Conservation (phyloP, 2,113 vertebrate genomes). For the Takifugu bimaculatus region DNA sequence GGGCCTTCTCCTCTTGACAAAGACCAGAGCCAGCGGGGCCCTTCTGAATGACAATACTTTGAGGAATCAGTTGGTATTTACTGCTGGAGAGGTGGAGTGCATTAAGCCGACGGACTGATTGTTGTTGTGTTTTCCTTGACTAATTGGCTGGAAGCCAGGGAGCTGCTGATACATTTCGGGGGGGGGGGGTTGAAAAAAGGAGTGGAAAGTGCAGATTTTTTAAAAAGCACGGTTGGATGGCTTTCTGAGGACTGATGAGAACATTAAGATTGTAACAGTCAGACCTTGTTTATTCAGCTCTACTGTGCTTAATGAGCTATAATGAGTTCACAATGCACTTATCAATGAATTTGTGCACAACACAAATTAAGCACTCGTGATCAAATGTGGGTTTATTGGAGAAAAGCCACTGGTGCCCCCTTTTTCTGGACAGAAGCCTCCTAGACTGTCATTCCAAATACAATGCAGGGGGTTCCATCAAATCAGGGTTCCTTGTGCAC, state of each 20-base stretch:
- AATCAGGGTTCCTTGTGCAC: conserved; percentile 59
- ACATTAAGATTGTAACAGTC: conserved; percentile 51
- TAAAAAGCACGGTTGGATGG: conserved; percentile 49
- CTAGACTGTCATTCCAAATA: conserved; percentile 33
- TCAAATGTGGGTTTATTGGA: conserved; percentile 43
- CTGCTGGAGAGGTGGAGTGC: conserved; percentile 60
- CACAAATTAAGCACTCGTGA: conserved; percentile 31
- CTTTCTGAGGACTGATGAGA: conserved; percentile 51
- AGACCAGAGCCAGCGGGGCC: conserved; percentile 58
- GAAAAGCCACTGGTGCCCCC: conserved; percentile 8
- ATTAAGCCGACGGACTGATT: conserved; percentile 62
- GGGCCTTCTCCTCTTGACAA: conserved; percentile 44
- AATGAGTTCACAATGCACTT: conserved; percentile 30
- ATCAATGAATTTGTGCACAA: conserved; percentile 40
- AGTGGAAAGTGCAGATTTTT: conserved; percentile 58
- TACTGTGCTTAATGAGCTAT: conserved; percentile 35
- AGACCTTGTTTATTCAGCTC: conserved; percentile 53
- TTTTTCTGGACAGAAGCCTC: conserved; percentile 26
- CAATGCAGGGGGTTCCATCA: conserved; percentile 39
- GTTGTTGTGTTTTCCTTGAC: conserved; percentile 68
- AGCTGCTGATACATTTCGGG: conserved; percentile 57
- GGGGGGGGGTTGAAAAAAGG: conserved; percentile 35
- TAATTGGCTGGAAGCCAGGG: conserved; percentile 69
- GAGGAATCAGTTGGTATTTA: conserved; percentile 67
- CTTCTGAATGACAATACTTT: conserved; percentile 67